Base-by-base conservation (phyloP, 1,140 invertebrate species). In the Drosophila sturtevanti region DNA sequence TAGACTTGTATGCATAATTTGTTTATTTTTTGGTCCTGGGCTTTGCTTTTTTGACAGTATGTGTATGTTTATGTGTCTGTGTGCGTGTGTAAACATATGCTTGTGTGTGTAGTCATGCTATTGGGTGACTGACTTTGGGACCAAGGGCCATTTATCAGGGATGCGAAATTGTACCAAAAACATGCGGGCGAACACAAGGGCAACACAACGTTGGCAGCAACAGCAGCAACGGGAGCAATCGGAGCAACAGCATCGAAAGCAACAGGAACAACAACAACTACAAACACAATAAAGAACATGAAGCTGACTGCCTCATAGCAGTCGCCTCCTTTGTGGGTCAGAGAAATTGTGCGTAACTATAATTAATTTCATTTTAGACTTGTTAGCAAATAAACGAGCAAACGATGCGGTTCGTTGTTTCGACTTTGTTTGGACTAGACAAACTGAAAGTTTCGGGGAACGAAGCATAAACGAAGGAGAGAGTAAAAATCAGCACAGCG, bases 341-440 rank as follows among this genome's bases (percentile, higher is more conserved):
- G 64, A 65, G 70, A 81, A 87, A 76, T 82, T 86, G 84, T 82
- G 79, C 82, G 71, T 79, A 87, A 89, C 82, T 87, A 87, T 87
- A 82, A 87, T 87, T 87, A 87, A 87, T 87, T 89, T 87, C 82
- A 87, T 87, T 87, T 87, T 87, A 89, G 82, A 87, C 82, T 79
- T 86, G 84, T 87, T 87, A 82, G 82, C 82, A 87, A 87, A 89
- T 87, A 87, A 87, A 82, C 84, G 82, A 89, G 82, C 82, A 86
- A 86, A 86, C 82, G 82, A 87, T 87, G 82, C 63, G 84, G 82
- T 82, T 70, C 72, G 44, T 65, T 80, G 68, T 68, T 79, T 69
- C 63, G 56, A 68, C 63, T 54, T 62, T 69, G 60, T 48, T 70
- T 51, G 52, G 21, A 56, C 58, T 41, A 16, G 51, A 16, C 31